A percentile compares a stretch with the other conserved stretches of the same genome.
Evolutionary conservation across 2,113 vertebrate species (phyloP).

Genomic region (Labeo rohita): DNA sequence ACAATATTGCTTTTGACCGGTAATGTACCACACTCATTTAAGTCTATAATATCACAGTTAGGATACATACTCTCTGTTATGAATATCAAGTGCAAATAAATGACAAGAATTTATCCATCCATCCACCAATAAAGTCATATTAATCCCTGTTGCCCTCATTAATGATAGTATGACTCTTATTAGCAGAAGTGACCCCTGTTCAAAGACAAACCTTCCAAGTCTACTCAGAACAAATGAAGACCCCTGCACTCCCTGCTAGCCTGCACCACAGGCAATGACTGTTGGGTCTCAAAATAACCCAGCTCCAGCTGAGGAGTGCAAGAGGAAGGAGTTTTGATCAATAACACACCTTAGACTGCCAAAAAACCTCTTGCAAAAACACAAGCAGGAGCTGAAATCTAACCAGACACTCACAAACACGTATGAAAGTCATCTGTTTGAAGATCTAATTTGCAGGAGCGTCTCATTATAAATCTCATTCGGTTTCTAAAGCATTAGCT

Average conservation of each 20-base stretch:
- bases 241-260: slow-evolving; percentile 18
- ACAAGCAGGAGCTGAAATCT: not conserved
- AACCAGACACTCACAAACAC: not conserved
- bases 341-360: slow-evolving; percentile 33
- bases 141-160: slow-evolving; percentile 38
- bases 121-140: slow-evolving; percentile 21
- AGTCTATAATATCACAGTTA: not conserved
- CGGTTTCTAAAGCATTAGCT: slow-evolving; percentile 7
- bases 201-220: slow-evolving; percentile 38
- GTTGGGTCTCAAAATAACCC: slow-evolving; percentile 46
- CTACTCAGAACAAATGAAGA: slow-evolving; percentile 32
- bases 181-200: slow-evolving; percentile 4
- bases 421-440: not conserved
- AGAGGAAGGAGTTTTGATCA: slow-evolving; percentile 33
- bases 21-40: not conserved
- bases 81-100: not conserved
- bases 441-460: slow-evolving; percentile 19
- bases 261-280: slow-evolving; percentile 39
- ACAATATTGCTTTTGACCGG: not conserved
- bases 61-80: not conserved
- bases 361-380: slow-evolving; percentile 27
- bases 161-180: slow-evolving; percentile 20
- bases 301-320: slow-evolving; percentile 24
- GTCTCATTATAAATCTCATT: slow-evolving; percentile 14
- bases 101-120: slow-evolving; percentile 24